phyloP scores from a whole-genome alignment of 64 coral and sea anemone species.

The Montipora sp. region DNA sequence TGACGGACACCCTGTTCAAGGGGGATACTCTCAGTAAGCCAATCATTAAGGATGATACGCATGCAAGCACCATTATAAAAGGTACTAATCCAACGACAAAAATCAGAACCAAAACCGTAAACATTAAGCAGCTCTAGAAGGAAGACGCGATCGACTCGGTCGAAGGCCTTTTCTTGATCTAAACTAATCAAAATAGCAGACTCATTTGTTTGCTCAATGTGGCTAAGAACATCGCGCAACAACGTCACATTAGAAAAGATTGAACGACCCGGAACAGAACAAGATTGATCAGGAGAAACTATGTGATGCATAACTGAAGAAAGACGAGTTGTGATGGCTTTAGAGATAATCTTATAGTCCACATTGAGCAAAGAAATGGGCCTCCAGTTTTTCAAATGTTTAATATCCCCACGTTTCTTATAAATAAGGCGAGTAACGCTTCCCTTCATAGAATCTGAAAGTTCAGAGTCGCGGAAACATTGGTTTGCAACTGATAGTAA shows the following conservation, averaged over 20 bases:
- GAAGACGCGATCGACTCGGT: background rate
- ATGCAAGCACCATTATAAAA: background rate
- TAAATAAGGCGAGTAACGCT: background rate
- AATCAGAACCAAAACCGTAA: background rate
- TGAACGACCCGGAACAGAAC: background rate
- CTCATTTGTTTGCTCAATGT: background rate
- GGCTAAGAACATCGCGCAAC: background rate
- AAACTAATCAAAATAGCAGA: background rate
- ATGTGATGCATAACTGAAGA: background rate
- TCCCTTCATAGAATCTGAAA: background rate
- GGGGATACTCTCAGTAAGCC: background rate
- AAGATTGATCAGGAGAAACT: background rate
- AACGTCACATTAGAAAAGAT: background rate
- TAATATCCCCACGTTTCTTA: background rate
- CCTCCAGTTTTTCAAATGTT: background rate
- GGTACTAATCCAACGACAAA: background rate
- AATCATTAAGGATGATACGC: background rate
- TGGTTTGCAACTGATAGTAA: background rate
- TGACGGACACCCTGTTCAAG: background rate
- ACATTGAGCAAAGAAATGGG: background rate
- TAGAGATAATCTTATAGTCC: conserved; percentile 38
- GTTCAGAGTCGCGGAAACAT: background rate
- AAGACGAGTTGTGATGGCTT: background rate
- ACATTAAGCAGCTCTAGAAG: background rate
- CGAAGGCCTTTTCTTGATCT: conserved; percentile 26